Conservation (phyloP, 2,888 invertebrate genomes). For the Cephus runcator region DNA sequence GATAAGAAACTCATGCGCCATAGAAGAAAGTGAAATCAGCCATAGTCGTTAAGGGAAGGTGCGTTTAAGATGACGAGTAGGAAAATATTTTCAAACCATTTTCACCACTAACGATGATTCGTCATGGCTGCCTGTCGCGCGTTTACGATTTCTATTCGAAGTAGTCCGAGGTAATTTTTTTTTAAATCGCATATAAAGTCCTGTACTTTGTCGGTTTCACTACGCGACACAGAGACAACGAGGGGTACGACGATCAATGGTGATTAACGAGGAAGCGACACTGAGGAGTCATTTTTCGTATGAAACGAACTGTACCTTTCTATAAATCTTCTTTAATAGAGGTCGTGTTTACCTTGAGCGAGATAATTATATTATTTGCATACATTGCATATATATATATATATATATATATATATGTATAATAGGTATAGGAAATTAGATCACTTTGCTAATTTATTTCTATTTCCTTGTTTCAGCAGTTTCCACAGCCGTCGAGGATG, state of each 20-base stretch:
- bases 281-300: not conserved
- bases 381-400: not conserved
- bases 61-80: not conserved
- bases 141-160: not conserved
- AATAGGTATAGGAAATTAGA: not conserved
- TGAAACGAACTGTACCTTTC: not conserved
- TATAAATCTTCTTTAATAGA: not conserved
- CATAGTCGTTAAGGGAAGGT: not conserved
- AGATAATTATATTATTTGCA: not conserved
- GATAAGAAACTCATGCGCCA: not conserved
- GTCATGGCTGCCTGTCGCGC: not conserved
- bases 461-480: conserved; percentile 45
- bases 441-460: not conserved
- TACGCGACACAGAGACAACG: not conserved
- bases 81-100: not conserved
- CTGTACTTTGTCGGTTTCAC: not conserved
- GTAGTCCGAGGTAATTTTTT: not conserved
- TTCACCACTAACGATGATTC: not conserved
- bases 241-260: too few species aligned
- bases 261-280: not conserved
- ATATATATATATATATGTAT: too few species aligned
- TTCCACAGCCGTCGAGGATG: conserved; percentile 56
- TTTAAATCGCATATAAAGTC: not conserved
- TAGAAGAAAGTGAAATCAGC: not conserved
- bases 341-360: not conserved